Evolutionary conservation across 2,888 invertebrate genomes (phyloP).

Genomic region (Odontocolon sp.): DNA sequence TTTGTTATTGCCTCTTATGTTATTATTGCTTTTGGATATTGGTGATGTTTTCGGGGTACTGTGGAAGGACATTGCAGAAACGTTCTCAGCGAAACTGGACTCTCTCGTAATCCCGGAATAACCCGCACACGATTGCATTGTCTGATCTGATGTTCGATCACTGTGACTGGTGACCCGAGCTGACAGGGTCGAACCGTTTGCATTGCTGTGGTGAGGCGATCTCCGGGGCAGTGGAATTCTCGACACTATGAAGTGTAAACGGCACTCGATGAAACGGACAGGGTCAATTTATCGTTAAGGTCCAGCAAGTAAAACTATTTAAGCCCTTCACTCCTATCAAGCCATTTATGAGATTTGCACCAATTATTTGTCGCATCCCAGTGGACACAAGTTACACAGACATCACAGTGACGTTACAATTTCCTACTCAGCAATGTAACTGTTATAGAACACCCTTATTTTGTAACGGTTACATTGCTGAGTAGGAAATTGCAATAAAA

Average conservation of each 20-base stretch:
- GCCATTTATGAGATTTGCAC: no score
- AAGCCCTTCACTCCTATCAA: no score
- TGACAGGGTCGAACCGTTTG: neutral
- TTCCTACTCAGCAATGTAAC: no score
- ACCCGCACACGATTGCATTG: neutral
- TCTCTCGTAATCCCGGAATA: neutral
- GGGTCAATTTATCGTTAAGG: neutral
- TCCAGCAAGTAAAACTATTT: no score
- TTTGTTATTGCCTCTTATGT: conserved; percentile 2
- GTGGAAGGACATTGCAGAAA: neutral
- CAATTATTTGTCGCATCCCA: no score
- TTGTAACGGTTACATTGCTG: no score
- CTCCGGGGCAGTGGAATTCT: conserved; percentile 50
- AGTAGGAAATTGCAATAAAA: no score
- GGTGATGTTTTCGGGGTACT: conserved; percentile 31
- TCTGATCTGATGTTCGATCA: neutral
- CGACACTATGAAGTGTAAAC: conserved; percentile 22
- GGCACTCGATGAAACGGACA: neutral
- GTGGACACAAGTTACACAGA: no score
- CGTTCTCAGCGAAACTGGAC: neutral
- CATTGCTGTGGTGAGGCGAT: conserved; percentile 16
- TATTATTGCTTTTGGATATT: neutral
- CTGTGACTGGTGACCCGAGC: neutral
- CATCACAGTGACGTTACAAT: no score
- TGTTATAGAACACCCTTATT: no score